Evolutionary conservation across 2,797 vertebrate species (phyloP).

Genomic region (Poliocrania exsul): DNA sequence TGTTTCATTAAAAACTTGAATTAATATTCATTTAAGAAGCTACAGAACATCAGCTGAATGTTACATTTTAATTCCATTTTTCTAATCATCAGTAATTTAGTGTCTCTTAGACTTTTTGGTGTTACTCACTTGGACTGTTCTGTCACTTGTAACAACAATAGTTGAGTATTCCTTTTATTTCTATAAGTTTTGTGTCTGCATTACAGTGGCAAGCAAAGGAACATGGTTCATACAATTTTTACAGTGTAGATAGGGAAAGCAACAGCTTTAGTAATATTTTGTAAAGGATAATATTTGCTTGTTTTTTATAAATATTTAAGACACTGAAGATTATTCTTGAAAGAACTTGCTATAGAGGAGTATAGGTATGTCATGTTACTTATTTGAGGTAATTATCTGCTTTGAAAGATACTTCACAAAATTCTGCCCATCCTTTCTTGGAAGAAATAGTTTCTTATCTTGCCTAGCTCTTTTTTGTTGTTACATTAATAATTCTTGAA

Average conservation of each 20-base stretch:
- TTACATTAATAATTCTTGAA: slow-evolving; percentile 3
- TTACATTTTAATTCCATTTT: neutral
- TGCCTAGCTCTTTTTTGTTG: neutral
- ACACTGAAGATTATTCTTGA: neutral
- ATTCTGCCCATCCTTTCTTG: neutral
- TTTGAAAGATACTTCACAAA: neutral
- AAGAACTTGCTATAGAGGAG: neutral
- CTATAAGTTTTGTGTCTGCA: neutral
- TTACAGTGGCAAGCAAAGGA: neutral
- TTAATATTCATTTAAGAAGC: neutral
- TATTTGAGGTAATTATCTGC: neutral
- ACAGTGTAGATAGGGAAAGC: neutral
- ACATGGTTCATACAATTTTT: neutral
- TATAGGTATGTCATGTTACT: neutral
- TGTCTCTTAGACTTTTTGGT: neutral
- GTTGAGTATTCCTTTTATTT: neutral
- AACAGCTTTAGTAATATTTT: neutral
- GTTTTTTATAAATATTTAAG: neutral
- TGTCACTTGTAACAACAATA: neutral
- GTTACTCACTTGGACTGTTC: neutral
- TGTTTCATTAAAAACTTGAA: neutral
- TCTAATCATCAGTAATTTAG: neutral
- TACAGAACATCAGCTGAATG: neutral
- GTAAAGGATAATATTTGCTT: neutral
- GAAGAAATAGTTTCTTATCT: neutral